Conservation (phyloP, 2,113 vertebrate species). For the Odontophorus gujanensis region DNA sequence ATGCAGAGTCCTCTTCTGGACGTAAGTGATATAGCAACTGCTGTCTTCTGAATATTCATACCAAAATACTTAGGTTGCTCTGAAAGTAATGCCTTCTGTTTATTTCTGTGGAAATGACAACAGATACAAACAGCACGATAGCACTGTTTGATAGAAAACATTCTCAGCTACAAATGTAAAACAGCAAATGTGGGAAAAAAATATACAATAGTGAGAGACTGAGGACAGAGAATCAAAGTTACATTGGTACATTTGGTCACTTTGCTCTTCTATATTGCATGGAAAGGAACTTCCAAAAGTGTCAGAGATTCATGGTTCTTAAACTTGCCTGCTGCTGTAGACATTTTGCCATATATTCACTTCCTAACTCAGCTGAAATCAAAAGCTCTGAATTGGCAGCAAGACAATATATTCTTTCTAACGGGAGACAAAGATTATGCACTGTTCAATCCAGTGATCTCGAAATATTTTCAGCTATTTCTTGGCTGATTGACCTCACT, state of each 20-base stretch:
- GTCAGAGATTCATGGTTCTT: not conserved
- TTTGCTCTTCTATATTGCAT: not conserved
- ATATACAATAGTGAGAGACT: not conserved
- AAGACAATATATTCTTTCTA: not conserved
- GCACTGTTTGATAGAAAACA: no score
- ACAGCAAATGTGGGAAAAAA: not conserved
- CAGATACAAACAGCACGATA: no score
- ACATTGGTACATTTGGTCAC: not conserved
- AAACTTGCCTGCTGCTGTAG: not conserved
- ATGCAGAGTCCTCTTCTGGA: conserved; percentile 64
- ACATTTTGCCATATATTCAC: not conserved
- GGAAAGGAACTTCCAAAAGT: not conserved
- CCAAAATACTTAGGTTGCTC: not conserved
- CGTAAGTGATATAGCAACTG: conserved; percentile 45
- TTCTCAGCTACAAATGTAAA: not conserved
- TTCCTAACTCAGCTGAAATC: not conserved
- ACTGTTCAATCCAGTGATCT: not conserved
- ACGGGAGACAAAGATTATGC: not conserved
- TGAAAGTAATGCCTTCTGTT: no score
- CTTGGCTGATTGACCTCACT: not conserved
- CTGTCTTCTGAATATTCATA: not conserved
- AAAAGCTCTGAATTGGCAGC: not conserved
- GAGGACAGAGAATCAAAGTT: not conserved
- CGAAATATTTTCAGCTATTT: not conserved
- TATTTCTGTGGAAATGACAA: no score